Evolutionary conservation across 2,888 invertebrate genomes (phyloP).

Genomic region (Dendrolimus pini): DNA sequence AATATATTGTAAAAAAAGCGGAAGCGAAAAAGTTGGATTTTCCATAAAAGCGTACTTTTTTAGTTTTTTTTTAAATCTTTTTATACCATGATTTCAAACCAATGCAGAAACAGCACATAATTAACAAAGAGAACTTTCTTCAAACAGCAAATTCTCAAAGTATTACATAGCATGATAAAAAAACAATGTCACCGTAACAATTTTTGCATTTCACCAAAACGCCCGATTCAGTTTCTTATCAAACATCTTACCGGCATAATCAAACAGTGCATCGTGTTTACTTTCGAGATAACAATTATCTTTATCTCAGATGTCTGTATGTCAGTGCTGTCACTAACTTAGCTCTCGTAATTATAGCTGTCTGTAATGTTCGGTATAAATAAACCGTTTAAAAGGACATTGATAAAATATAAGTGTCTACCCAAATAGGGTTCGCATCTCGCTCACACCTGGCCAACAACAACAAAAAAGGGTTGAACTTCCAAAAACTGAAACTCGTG

Average conservation of each 20-base stretch:
- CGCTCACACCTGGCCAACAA: no score
- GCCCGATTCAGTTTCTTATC: background rate
- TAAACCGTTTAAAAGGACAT: background rate
- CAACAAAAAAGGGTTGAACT: no score
- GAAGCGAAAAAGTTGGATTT: no score
- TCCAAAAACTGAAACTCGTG: no score
- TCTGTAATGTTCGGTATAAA: background rate
- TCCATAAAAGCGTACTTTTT: no score
- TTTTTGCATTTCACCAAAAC: background rate
- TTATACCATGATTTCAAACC: no score
- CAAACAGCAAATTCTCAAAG: background rate
- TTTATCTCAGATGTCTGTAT: background rate
- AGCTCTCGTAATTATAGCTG: background rate
- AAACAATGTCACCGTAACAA: background rate
- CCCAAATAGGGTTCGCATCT: no score
- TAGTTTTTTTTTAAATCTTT: no score
- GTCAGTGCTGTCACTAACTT: background rate
- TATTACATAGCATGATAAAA: background rate
- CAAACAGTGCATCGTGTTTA: background rate
- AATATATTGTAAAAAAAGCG: no score
- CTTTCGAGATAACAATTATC: background rate
- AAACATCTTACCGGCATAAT: background rate
- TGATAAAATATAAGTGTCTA: no score
- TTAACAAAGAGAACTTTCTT: no score
- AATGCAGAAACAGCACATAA: no score